Evolutionary conservation across 2,797 vertebrate genomes (phyloP), one percentile per base, ranked within the genome.

Genomic region (Nothura maculosa): DNA sequence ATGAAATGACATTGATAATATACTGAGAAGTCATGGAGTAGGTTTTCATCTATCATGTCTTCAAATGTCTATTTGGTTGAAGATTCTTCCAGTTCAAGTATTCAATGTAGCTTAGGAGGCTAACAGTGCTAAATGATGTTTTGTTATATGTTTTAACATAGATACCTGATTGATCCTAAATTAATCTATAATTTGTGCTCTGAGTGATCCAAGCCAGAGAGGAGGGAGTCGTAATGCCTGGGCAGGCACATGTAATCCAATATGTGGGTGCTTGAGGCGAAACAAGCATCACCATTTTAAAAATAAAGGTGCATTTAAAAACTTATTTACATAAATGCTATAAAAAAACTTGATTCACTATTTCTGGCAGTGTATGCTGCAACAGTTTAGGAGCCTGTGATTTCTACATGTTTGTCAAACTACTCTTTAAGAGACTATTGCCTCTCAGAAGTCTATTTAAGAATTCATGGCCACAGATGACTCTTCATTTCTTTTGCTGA

Each of bases 31-130:
- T 1, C 22, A 27, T 40, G 6, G 66, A 42, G 21, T 34, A 64
- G 15, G 28, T 76, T 78, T 78, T 68, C 12, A 61, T 0, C 0
- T 61, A 69, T 20, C 47, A 40, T 22, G 4, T 50, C 47, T 58
- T 84, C 81, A 67, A 84, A 50, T 48, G 80, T n/a, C 18, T 67
- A 2, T 76, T 66, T 52, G 8, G 34, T 32, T 38, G 16, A 24
- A 20, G n/a, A 74, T 82, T 82, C 27, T 18, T 67, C 30, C 61
- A 47, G 10, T 47, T 10, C 6, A 43, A 9, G 8, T 76, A 77
- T 66, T 66, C 70, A 62, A 47, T 40, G 58, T 47, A 70, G 50
- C 25, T 85, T 38, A 60, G 34, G 21, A 43, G 4, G 24, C 25
- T 77, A 52, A 43, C 24, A 40, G 3, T 20, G 62, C 12, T 72